phyloP scores from a whole-genome alignment of 2,888 invertebrate species.

The Argyresthia goedartella region DNA sequence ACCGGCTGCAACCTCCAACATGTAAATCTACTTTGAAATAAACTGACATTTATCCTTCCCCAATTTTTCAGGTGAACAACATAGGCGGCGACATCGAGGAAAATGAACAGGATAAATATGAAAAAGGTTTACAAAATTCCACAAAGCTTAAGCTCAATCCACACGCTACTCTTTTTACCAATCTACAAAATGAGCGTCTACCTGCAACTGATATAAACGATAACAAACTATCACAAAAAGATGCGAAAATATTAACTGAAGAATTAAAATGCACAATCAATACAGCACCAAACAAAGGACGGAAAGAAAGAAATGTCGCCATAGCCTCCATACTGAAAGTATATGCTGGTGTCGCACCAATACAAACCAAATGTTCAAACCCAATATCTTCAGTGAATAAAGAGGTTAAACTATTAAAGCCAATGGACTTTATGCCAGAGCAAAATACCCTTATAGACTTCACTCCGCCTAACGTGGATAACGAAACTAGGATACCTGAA shows the following conservation, averaged over 20 bases:
- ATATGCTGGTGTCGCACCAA: conserved; percentile 6
- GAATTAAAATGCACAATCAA: not conserved
- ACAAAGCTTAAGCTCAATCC: not conserved
- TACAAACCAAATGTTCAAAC: not conserved
- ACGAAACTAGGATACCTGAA: not conserved
- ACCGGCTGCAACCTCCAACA: too few relatives aligned
- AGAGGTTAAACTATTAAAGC: conserved; percentile 19
- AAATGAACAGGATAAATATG: not conserved
- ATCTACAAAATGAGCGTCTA: not conserved
- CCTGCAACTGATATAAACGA: not conserved
- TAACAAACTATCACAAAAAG: not conserved
- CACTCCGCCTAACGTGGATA: too few relatives aligned
- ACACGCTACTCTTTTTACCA: not conserved
- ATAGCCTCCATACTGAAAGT: conserved; percentile 26
- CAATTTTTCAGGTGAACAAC: too few relatives aligned
- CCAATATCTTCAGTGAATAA: not conserved
- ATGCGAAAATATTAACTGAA: not conserved
- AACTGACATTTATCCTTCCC: too few relatives aligned
- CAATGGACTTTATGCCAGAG: conserved; percentile 18
- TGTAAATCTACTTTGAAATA: too few relatives aligned
- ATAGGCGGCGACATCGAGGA: too few relatives aligned
- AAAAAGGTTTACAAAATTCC: not conserved
- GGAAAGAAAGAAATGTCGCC: conserved; percentile 27
- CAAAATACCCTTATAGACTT: not conserved
- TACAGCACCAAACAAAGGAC: not conserved